A percentile compares a stretch with the other conserved stretches of the same genome.
phyloP scores from a whole-genome alignment of 2,888 invertebrate genomes.

The Rhagium mordax region DNA sequence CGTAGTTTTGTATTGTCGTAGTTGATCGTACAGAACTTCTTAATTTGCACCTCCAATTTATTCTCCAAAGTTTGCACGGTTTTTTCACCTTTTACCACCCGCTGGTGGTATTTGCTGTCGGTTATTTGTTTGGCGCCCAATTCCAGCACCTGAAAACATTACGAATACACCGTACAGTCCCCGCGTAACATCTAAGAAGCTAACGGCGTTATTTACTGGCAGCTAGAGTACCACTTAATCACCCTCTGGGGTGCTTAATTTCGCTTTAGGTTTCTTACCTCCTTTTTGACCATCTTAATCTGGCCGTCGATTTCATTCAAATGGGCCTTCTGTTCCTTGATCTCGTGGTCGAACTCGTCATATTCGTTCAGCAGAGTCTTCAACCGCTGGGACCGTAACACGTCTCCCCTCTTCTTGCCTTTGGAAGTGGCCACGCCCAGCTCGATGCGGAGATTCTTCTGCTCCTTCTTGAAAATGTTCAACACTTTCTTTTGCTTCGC shows the following conservation, averaged over 20 bases:
- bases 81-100: constrained; percentile 71
- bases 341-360: constrained; percentile 69
- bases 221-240: too few species aligned
- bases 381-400: constrained; percentile 72
- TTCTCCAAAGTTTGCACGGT: constrained; percentile 81
- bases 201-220: too few species aligned
- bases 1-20: constrained; percentile 82
- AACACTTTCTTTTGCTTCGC: constrained; percentile 77
- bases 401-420: constrained; percentile 73
- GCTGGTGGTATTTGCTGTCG: constrained; percentile 70
- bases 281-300: constrained; percentile 63
- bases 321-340: constrained; percentile 66
- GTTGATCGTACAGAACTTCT: constrained; percentile 83
- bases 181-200: too few species aligned
- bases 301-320: constrained; percentile 72
- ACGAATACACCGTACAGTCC: neutral
- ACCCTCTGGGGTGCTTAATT: too few species aligned
- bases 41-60: constrained; percentile 80
- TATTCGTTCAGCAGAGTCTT: constrained; percentile 73
- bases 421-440: constrained; percentile 76
- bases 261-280: too few species aligned
- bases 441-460: constrained; percentile 77
- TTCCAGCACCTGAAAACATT: constrained; percentile 43
- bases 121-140: constrained; percentile 61
- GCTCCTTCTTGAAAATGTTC: constrained; percentile 75